Base-by-base conservation (phyloP, 2,888 invertebrate species). In the Melinaea menophilus region DNA sequence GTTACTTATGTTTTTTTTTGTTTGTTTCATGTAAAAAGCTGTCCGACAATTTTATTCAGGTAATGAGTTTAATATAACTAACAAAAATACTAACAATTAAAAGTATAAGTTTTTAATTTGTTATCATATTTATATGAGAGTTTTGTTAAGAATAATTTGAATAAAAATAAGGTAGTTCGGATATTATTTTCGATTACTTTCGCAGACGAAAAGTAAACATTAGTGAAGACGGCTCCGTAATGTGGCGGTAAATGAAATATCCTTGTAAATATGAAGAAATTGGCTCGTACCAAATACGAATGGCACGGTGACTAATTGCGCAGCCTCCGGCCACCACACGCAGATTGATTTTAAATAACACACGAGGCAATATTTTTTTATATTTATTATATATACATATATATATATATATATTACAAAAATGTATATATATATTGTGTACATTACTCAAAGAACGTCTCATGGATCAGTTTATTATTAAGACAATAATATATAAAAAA, bases 21-120 rank as follows among this genome's bases (percentile, higher is more conserved):
- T 87, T 88, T 89, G 90, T 90, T 90, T 86, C 90, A 90, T 90
- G 90, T 90, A 89, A 75, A 69, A 86, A 89, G 90, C 90, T 74
- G 90, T 90, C 54, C 88, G 89, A 80, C 89, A 90, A 77, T 80
- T 89, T 76, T 90, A 90, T 78, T 88, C 89, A 89, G 90, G 90
- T 90, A 90, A 88, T 68, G 35, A 54, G n/a, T 58, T 45, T 12
- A 11, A 41, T 4, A 11, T 31, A 31, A 51, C 31, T 31, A 51
- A 57, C 31, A 45, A 31, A 57, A 37, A 7, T 33, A 56, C 13
- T 12, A 45, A 57, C 57, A 57, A 31, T 5, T n/a, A n/a, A 37
- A n/a, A 37, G n/a, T 46, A 55, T 34, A 55, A 9, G 33, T 5
- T 45, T n/a, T 13, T 54, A 31, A n/a, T n/a, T n/a, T 46, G 31